Percentiles rank a stretch among this genome's conserved stretches.
Evolutionary conservation across 2,113 vertebrate genomes (phyloP).

Genomic region (Cynopterus brachyotis): DNA sequence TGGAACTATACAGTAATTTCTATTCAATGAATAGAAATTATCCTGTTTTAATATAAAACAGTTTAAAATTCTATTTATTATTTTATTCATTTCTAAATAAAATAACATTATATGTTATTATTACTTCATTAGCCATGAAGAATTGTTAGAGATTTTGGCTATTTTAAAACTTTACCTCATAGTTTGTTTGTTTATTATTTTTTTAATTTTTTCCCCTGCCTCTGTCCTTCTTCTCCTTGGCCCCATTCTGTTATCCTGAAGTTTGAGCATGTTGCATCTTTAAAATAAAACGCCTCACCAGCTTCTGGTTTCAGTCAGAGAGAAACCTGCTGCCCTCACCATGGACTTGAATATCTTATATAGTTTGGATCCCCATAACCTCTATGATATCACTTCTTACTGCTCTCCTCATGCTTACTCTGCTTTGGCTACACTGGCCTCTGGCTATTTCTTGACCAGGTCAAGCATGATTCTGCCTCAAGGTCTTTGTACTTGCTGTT

Average conservation of each 20-base stretch:
- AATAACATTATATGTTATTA: background rate
- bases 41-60: background rate
- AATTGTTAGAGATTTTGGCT: background rate
- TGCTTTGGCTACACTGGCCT: background rate
- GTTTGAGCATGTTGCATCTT: background rate
- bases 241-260: no score
- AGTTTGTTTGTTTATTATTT: no score
- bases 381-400: background rate
- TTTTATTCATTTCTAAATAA: background rate
- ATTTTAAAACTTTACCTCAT: background rate
- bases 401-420: background rate
- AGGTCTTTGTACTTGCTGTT: background rate
- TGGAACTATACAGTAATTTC: background rate
- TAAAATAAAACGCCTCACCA: background rate
- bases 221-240: background rate
- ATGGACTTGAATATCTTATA: background rate
- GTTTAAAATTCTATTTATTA: background rate
- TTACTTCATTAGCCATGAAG: background rate
- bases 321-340: background rate
- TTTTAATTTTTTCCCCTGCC: background rate
- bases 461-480: background rate
- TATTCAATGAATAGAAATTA: background rate
- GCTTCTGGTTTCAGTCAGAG: no score
- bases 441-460: background rate
- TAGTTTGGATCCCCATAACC: background rate